Percentiles rank a stretch among this genome's conserved stretches.
Evolutionary conservation across 35 echinoderm and acorn worm genomes (phyloP).

Genomic region (Apostichopus californicus): DNA sequence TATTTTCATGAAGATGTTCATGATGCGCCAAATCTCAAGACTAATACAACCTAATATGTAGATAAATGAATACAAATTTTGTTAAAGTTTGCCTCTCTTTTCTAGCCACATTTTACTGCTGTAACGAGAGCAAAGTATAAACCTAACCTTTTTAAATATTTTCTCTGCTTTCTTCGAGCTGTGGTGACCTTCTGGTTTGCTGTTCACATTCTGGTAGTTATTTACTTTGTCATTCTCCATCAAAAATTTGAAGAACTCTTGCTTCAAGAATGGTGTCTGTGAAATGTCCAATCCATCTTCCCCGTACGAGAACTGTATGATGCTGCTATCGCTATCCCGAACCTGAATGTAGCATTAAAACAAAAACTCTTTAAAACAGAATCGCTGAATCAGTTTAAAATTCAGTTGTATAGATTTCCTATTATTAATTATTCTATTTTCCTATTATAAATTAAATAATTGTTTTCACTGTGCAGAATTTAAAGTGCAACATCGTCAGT

Average conservation of each 20-base stretch:
- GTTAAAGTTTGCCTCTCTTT: too few species aligned
- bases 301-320: slow-evolving; percentile 93
- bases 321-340: slow-evolving; percentile 84
- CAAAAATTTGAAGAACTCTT: slow-evolving; percentile 73
- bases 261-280: slow-evolving; percentile 82
- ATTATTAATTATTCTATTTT: too few species aligned
- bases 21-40: too few species aligned
- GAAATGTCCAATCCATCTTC: slow-evolving; percentile 91
- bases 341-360: slow-evolving; percentile 41
- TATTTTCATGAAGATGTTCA: too few species aligned
- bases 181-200: neutral
- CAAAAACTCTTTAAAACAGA: neutral
- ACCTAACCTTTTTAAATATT: slow-evolving; percentile 69
- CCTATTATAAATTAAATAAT: too few species aligned
- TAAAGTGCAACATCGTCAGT: too few species aligned
- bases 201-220: neutral
- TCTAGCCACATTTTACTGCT: too few species aligned
- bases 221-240: slow-evolving; percentile 66
- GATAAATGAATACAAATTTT: too few species aligned
- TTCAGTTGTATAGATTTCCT: too few species aligned
- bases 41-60: too few species aligned
- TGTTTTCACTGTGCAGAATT: too few species aligned
- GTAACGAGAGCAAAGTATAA: neutral
- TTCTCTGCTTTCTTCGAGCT: slow-evolving; percentile 71
- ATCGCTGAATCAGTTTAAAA: too few species aligned